Evolutionary conservation across 1,140 invertebrate species (phyloP), one percentile per base, ranked within the genome.

Genomic region (Saccostrea echinata): DNA sequence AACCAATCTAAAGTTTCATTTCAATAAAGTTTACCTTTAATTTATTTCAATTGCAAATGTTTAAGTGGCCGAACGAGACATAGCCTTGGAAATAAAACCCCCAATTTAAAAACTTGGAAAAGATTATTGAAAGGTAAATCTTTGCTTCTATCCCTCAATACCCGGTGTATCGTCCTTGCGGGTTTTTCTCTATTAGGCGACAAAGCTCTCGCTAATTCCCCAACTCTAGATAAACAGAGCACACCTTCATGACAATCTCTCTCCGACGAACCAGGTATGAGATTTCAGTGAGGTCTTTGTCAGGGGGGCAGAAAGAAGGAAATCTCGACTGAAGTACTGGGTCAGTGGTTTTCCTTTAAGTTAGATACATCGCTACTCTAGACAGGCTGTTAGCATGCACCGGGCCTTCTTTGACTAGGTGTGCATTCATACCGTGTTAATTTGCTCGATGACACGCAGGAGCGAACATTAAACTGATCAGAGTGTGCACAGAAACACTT

Each of bases 241-340:
- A 76, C 68, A 76, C 68, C 68, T 76, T 76, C 30, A 11, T 27
- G 30, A 30, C 68, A 16, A 76, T 76, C 27, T 76, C 68, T 76
- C 68, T 24, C 68, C 24, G 68, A 76, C 68, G 27, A 76, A 27
- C 24, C 68, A 76, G 68, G 68, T 76, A 76, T 76, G 68, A 76
- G 68, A 76, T 76, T 76, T 76, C 68, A 76, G 68, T 76, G 68
- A 76, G 27, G 68, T 76, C 68, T 76, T 76, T 76, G 68, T 76
- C 30, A 30, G 27, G 27, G 43, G 57, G 57, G 57, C 57, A 64
- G 57, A 64, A 24, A 64, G 18, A 76, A 27, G 27, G 4, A 76
- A 76, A 76, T 18, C 68, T 76, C 27, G 24, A 30, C 27, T 30
- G 27, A 76, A 30, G 68, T 76, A 24, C 27, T 27, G 68, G 68